Base-by-base conservation (phyloP, 2,113 vertebrate species). In the Talpa occidentalis region DNA sequence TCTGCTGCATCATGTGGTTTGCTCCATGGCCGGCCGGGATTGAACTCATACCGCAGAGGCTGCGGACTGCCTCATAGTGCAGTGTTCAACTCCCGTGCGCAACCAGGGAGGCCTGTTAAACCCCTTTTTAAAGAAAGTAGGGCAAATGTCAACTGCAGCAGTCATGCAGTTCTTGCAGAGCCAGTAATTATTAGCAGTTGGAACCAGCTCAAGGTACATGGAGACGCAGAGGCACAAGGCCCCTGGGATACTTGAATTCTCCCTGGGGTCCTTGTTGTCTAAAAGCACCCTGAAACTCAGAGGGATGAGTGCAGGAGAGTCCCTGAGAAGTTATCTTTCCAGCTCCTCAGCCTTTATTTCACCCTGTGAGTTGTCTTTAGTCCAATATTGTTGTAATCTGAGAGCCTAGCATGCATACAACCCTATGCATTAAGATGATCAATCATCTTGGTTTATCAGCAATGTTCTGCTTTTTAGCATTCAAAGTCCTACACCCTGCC, bases 51-150 rank as follows among this genome's bases (percentile, higher is more conserved):
- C n/a, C n/a, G n/a, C n/a, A n/a, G n/a, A n/a, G n/a, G n/a, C n/a
- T n/a, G n/a, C n/a, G n/a, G n/a, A n/a, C n/a, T n/a, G n/a, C n/a
- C n/a, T n/a, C n/a, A n/a, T n/a, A n/a, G n/a, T n/a, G n/a, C n/a
- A n/a, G n/a, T n/a, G n/a, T n/a, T n/a, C n/a, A n/a, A n/a, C n/a
- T n/a, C n/a, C n/a, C n/a, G n/a, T n/a, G n/a, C n/a, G n/a, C n/a
- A n/a, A n/a, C n/a, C n/a, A n/a, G n/a, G n/a, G n/a, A n/a, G n/a
- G n/a, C n/a, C n/a, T 89, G 40, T 87, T 89, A 82, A 3, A 37
- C 6, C 4, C 60, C 21, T 72, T 47, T 90, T 52, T 56, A 74
- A 73, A 92, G 37, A 78, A 94, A 91, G n/a, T 80, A 40, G 35
- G 35, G 17, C 26, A 72, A 69, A 44, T 32, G 22, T 4, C 2